A percentile compares a stretch with the other conserved stretches of the same genome.
Conservation (phyloP, 2,797 vertebrate species). For the Emydoidea blandingii region DNA sequence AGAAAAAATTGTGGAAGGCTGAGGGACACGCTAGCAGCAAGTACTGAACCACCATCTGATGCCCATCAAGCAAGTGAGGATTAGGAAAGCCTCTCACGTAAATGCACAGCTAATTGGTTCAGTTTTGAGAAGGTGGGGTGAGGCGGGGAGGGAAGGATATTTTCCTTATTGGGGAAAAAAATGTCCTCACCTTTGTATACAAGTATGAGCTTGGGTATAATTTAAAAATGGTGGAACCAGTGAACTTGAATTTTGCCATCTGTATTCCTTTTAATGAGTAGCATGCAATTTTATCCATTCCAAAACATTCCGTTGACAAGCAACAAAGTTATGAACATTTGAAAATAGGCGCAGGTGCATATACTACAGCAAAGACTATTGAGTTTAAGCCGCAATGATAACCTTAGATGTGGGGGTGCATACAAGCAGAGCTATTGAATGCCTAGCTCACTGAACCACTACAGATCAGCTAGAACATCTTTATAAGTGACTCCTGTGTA, state of each 20-base stretch:
- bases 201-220: background rate
- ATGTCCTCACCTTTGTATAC: background rate
- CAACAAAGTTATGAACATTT: background rate
- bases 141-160: background rate
- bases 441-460: background rate
- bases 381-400: background rate
- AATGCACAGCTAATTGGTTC: constrained; percentile 3
- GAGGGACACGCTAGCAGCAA: background rate
- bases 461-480: background rate
- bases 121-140: background rate
- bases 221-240: background rate
- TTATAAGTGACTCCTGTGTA: background rate
- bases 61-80: background rate
- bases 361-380: background rate
- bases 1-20: background rate
- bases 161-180: background rate
- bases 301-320: background rate
- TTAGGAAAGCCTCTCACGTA: background rate
- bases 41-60: background rate
- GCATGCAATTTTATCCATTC: background rate
- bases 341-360: background rate
- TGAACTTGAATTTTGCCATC: background rate
- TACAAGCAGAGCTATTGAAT: background rate
- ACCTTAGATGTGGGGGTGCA: background rate
- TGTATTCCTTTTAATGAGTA: background rate